Base-by-base conservation (phyloP, 2,888 invertebrate species). In the Didymodactylos carnosus region DNA sequence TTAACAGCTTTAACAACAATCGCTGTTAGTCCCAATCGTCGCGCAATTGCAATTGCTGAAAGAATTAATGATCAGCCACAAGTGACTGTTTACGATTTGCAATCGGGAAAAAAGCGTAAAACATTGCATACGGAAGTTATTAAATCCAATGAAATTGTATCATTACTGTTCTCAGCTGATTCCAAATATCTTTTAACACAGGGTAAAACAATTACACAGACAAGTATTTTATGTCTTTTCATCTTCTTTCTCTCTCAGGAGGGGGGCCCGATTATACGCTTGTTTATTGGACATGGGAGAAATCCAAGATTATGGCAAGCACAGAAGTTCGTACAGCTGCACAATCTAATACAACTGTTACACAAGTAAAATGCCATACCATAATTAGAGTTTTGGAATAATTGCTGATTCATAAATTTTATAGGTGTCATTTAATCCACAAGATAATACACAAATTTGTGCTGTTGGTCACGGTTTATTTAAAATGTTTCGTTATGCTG, bases 181-280 rank as follows among this genome's bases (percentile, higher is more conserved):
- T 90, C 89, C 3, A 90, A 90, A 80, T 88, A 89, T 77, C 81
- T 94, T 16, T 88, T 89, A 1, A 88, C 89, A 0, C 87, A 94
- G 40, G 90, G n/a, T n/a, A n/a, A n/a, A n/a, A n/a, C n/a, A n/a
- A n/a, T n/a, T n/a, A n/a, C n/a, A n/a, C n/a, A n/a, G n/a, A n/a
- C n/a, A n/a, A n/a, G n/a, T n/a, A n/a, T n/a, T n/a, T n/a, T n/a
- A n/a, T n/a, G n/a, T n/a, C n/a, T n/a, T n/a, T n/a, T n/a, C n/a
- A n/a, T n/a, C n/a, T n/a, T n/a, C n/a, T n/a, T n/a, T n/a, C n/a
- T n/a, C n/a, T n/a, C n/a, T n/a, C n/a, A n/a, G n/a, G 62, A n/a
- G 90, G 90, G 3, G 88, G 89, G 76, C 91, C 92, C 0, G 92
- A 92, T 81, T 89, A 89, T 88, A 88, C 87, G 78, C 85, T 91